Conservation (phyloP, 2,113 vertebrate species). For the Gracilinanus agilis region DNA sequence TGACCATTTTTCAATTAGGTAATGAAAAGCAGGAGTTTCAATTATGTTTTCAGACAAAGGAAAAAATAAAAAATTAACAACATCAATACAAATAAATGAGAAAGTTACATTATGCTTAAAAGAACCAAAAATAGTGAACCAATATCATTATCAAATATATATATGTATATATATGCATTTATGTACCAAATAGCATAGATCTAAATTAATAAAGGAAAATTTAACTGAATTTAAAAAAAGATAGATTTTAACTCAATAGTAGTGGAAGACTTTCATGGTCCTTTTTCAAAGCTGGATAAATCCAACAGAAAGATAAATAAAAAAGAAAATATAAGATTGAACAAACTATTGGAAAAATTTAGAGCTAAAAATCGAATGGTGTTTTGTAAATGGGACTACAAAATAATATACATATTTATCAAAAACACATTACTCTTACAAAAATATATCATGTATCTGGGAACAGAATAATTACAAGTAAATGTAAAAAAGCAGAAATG, state of each 20-base stretch:
- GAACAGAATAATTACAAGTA: background rate
- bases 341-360: background rate
- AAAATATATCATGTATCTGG: background rate
- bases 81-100: background rate
- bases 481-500: too few species aligned
- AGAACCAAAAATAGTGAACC: background rate
- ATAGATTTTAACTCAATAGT: background rate
- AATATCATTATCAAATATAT: background rate
- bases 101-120: background rate
- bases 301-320: background rate
- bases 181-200: background rate
- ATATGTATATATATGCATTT: background rate
- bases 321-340: background rate
- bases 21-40: background rate
- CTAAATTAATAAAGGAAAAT: background rate
- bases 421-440: background rate
- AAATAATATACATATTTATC: background rate
- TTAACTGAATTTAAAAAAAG: background rate
- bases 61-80: background rate
- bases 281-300: background rate
- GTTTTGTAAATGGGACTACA: background rate
- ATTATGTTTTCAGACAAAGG: background rate
- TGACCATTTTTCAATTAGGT: too few species aligned
- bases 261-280: background rate
- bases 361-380: background rate